phyloP scores from a whole-genome alignment of 2,113 vertebrate species.

The Corythornis vintsioides region DNA sequence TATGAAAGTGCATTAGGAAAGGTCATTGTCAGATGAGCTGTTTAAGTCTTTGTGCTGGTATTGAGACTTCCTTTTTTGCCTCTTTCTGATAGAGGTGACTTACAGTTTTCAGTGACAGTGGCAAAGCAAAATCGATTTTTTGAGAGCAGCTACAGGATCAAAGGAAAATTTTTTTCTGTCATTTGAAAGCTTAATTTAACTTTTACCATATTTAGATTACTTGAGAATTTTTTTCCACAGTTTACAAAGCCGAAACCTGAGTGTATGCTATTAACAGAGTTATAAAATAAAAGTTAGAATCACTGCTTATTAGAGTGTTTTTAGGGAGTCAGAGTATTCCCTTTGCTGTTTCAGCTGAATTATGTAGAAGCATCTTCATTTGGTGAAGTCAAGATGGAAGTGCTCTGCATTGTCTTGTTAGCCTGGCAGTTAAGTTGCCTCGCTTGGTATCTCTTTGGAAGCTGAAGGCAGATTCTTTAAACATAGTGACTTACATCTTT shows the following conservation, averaged over 20 bases:
- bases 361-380: not conserved
- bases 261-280: not conserved
- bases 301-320: not conserved
- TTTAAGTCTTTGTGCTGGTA: not conserved
- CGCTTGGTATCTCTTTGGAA: not conserved
- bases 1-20: not conserved
- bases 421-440: not conserved
- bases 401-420: not conserved
- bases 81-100: not conserved
- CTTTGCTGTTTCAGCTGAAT: not conserved
- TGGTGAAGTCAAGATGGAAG: not conserved
- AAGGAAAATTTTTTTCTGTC: not conserved
- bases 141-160: not conserved
- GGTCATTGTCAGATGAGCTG: not conserved
- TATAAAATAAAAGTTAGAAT: not conserved
- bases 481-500: not conserved
- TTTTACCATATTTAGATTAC: not conserved
- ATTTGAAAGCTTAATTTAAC: not conserved
- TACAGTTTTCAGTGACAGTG: not conserved
- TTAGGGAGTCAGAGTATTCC: not conserved
- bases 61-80: not conserved
- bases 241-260: not conserved
- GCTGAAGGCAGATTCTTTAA: not conserved
- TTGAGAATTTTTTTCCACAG: not conserved
- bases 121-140: not conserved